Evolutionary conservation across 2,888 invertebrate species (phyloP), one percentile per base, ranked within the genome.

Genomic region (Eretmocerus hayati): DNA sequence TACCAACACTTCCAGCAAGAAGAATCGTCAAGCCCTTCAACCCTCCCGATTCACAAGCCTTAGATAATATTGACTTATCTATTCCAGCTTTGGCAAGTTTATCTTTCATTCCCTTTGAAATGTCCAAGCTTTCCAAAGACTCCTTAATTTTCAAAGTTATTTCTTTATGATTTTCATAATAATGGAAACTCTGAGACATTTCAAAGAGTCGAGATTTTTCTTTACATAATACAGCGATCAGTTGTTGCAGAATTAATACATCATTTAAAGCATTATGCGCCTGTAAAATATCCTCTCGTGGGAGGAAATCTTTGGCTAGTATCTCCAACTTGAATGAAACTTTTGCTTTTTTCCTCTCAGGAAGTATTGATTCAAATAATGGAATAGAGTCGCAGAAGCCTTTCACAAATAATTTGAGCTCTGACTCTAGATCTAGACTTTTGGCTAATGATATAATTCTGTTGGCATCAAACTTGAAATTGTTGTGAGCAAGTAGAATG

Each of bases 221-320:
- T n/a, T 33, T 33, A 16, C 33, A 33, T 15, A 33, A 9, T 33
- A n/a, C 15, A n/a, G 9, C 5, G 13, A 41, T 47, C 33, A 36
- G 20, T 47, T 51, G 42, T 44, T 46, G 23, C 22, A 45, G 19
- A 5, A 53, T 23, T 6, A 38, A 16, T 13, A 47, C 36, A 39
- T 39, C 39, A 13, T 39, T 39, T 11, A 46, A 15, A 13, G 46
- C 46, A 39, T 46, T 46, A 22, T 39, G 46, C 19, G 46, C 46
- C n/a, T 31, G 15, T 20, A 31, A 4, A 13, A 46, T 20, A 21
- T 46, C 39, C 11, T 11, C 32, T 21, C 23, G 20, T 31, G 31
- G 4, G 20, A 39, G 33, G 16, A 32, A 46, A 21, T 38, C 31
- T 15, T 19, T 21, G 2, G 31, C 46, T 32, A 45, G 16, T 4